Evolutionary conservation across 1,140 invertebrate species (phyloP).

Genomic region (Drosophila virilis): DNA sequence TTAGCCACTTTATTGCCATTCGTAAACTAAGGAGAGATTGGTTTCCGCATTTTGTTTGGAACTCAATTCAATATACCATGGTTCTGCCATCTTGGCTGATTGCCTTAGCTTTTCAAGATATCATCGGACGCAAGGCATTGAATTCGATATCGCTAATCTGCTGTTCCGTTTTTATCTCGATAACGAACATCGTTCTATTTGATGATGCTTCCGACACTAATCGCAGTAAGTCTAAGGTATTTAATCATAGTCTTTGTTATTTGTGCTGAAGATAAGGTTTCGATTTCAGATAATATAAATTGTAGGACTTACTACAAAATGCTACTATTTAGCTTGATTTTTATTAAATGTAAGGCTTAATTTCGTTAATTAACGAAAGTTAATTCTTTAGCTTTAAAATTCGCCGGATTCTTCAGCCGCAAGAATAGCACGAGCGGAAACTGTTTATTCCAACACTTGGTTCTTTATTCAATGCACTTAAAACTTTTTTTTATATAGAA

Average conservation of each 20-base stretch:
- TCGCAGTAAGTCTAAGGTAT: constrained; percentile 46
- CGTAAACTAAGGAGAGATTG: constrained; percentile 87
- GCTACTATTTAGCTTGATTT: too few relatives aligned
- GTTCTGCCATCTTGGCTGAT: constrained; percentile 87
- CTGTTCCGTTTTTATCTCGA: constrained; percentile 85
- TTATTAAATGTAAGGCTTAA: too few relatives aligned
- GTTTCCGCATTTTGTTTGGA: constrained; percentile 86
- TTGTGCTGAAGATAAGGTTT: too few relatives aligned
- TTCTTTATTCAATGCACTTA: too few relatives aligned
- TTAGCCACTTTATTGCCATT: constrained; percentile 87
- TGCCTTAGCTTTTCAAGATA: constrained; percentile 86
- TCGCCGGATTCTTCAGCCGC: too few relatives aligned
- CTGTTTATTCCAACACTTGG: too few relatives aligned
- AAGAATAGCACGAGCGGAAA: too few relatives aligned
- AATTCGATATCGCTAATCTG: constrained; percentile 85
- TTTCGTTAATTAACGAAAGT: too few relatives aligned
- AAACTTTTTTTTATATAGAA: too few relatives aligned
- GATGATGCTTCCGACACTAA: constrained; percentile 14
- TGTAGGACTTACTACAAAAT: too few relatives aligned
- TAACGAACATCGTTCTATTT: constrained; percentile 66
- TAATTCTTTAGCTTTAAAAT: too few relatives aligned
- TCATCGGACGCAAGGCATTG: constrained; percentile 86
- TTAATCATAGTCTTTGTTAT: not conserved
- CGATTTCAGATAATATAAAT: too few relatives aligned
- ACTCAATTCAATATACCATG: constrained; percentile 85